Percentiles rank a stretch among this genome's conserved stretches.
Evolutionary conservation across 2,888 invertebrate species (phyloP).

Genomic region (Mesoligia furuncula): DNA sequence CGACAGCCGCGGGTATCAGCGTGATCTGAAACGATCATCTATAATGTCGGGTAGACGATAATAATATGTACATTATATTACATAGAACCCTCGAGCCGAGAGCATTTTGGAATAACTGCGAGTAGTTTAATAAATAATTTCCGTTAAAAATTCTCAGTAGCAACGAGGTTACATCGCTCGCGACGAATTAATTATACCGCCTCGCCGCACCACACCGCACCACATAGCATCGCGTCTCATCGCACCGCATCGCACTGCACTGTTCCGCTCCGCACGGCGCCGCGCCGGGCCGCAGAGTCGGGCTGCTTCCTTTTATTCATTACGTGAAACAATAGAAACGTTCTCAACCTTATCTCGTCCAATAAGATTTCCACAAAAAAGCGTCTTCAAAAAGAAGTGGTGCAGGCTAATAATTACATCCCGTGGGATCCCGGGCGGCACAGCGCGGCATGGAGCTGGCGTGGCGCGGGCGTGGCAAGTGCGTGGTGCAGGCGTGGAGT

Average conservation of each 20-base stretch:
- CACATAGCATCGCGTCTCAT: too few relatives aligned
- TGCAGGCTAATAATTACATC: conserved; percentile 69
- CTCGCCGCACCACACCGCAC: not conserved
- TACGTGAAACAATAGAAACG: conserved; percentile 67
- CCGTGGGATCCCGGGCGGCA: conserved; percentile 59
- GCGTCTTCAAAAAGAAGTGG: conserved; percentile 62
- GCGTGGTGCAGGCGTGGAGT: too few relatives aligned
- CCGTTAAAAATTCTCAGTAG: conserved; percentile 42
- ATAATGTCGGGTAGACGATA: not conserved
- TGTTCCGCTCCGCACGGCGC: not conserved
- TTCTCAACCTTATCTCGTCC: conserved; percentile 69
- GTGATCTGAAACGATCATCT: not conserved
- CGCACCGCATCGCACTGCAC: too few relatives aligned
- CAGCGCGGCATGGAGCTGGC: too few relatives aligned
- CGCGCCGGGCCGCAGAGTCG: not conserved
- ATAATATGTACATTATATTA: not conserved
- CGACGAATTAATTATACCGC: not conserved
- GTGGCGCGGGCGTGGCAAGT: too few relatives aligned
- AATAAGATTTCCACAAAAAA: conserved; percentile 70
- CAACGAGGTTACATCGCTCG: conserved; percentile 11
- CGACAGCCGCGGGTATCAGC: not conserved
- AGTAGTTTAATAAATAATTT: conserved; percentile 42
- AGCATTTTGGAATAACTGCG: not conserved
- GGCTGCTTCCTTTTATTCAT: conserved; percentile 64
- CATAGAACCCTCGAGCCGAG: conserved; percentile 2